Percentiles rank a stretch among this genome's conserved stretches.
Evolutionary conservation across 2,797 vertebrate species (phyloP).

Genomic region (Hoplostethus mediterraneus): DNA sequence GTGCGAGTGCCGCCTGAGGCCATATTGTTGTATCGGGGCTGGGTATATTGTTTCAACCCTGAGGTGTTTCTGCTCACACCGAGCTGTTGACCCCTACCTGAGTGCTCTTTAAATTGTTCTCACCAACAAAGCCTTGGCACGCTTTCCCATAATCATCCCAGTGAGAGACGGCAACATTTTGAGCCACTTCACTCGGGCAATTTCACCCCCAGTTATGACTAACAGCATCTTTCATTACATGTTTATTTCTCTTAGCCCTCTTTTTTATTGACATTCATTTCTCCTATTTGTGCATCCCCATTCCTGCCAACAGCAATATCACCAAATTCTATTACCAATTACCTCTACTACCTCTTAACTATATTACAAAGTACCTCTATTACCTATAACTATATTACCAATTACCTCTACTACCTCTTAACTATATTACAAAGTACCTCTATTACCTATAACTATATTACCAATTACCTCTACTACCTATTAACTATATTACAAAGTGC

Average conservation of each 20-base stretch:
- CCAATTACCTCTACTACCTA: background rate
- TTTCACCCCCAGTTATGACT: slow-evolving; percentile 37
- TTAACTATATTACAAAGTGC: background rate
- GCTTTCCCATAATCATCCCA: slow-evolving; percentile 43
- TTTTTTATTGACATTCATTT: slow-evolving; percentile 41
- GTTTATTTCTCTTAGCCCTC: slow-evolving; percentile 35
- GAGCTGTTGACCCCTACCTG: slow-evolving; percentile 63
- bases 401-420: too few relatives aligned
- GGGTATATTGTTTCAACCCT: slow-evolving; percentile 68
- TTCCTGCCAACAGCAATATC: slow-evolving; percentile 8
- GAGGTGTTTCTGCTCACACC: slow-evolving; percentile 56
- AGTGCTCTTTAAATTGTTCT: slow-evolving; percentile 64
- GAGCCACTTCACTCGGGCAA: slow-evolving; percentile 19
- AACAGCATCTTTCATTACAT: slow-evolving; percentile 51
- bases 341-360: too few relatives aligned
- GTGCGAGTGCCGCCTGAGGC: slow-evolving; percentile 42
- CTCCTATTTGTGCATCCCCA: slow-evolving; percentile 12
- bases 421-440: background rate
- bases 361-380: background rate
- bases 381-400: too few relatives aligned
- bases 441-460: background rate
- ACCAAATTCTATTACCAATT: slow-evolving; percentile 11
- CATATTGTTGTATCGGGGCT: slow-evolving; percentile 50
- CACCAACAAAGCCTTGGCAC: slow-evolving; percentile 45
- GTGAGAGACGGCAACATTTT: slow-evolving; percentile 54